Evolutionary conservation across 2,113 vertebrate species (phyloP), one percentile per base, ranked within the genome.

Genomic region (Zosterops hypoxanthus): DNA sequence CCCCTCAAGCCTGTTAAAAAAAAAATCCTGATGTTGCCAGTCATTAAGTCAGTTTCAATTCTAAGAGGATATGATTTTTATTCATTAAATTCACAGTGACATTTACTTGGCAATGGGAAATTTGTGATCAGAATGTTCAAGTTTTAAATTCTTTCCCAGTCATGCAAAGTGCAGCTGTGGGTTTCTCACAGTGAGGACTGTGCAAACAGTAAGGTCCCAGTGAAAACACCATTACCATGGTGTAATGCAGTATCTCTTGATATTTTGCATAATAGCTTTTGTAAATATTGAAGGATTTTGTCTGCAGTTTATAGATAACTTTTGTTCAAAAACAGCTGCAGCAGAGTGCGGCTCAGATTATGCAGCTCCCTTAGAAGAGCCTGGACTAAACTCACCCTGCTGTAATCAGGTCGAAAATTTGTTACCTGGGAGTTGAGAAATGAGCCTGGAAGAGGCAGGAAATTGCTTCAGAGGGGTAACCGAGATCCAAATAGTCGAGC

Each of bases 281-380:
- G 69, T 88, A 83, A 97, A 96, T 92, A 96, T 55, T 5, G 63
- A 68, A 87, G 64, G 68, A 86, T 92, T 96, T 96, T 95, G 70
- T 59, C 90, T 79, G 56, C 87, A 91, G 70, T 91, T 95, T 91
- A 94, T 85, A 95, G 95, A 93, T 95, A 95, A 93, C 70, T 85
- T 75, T 61, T 72, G 56, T 92, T 88, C 94, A 95, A 93, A 90
- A 96, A 88, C 84, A 94, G 89, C 95, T 95, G 87, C 90, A 95
- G 72, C 8, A 10, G 59, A 11, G 59, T 84, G 50, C 15, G 0
- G 61, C 41, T 95, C 44, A 85, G 95, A 87, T 88, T 75, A 57
- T 94, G 65, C 44, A 61, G 65, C 33, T 36, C 46, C 55, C 53
- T 91, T 64, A 47, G 39, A 87, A 92, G 52, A 90, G 70, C 10